Evolutionary conservation across 2,888 invertebrate species (phyloP), one percentile per base, ranked within the genome.

Genomic region (Drepanosiphum platanoidis): DNA sequence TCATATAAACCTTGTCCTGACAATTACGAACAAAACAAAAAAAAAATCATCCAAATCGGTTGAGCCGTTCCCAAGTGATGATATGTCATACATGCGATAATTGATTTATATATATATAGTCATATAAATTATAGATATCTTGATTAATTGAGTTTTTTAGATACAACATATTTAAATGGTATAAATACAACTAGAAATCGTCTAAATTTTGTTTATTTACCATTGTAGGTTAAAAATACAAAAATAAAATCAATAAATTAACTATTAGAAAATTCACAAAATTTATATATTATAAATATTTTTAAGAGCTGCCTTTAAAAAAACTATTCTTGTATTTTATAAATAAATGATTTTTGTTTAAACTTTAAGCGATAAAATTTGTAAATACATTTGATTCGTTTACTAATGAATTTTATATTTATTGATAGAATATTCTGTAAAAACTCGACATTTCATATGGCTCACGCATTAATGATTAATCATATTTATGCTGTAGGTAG

Each of bases 281-380:
- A 46, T n/a, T n/a, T n/a, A n/a, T n/a, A n/a, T n/a, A 46, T 3
- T 46, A 46, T 18, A 46, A 46, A 15, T 42, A 42, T 42, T 42
- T 42, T 5, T 5, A 61, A 61, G n/a, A 61, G 27, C 7, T n/a
- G 27, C n/a, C 61, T n/a, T 3, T 22, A 7, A 27, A 7, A 61
- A 27, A n/a, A 61, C 8, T 22, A 58, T 58, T 22, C 9, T 39
- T 7, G 15, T 22, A 61, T 22, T 22, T 61, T 0, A 66, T 32
- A 22, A 34, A 68, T 36, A 22, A 61, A 27, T 77, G 36, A 77
- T 77, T 61, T 61, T 15, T 61, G 27, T 77, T 77, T n/a, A 61
- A 61, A 36, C 11, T 46, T 74, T 61, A 61, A 77, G 7, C 36
- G 27, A 77, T 30, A 58, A 77, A 32, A 32, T 78, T 78, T 78